Conservation (phyloP, 2,113 vertebrate species). For the Cavia aperea region DNA sequence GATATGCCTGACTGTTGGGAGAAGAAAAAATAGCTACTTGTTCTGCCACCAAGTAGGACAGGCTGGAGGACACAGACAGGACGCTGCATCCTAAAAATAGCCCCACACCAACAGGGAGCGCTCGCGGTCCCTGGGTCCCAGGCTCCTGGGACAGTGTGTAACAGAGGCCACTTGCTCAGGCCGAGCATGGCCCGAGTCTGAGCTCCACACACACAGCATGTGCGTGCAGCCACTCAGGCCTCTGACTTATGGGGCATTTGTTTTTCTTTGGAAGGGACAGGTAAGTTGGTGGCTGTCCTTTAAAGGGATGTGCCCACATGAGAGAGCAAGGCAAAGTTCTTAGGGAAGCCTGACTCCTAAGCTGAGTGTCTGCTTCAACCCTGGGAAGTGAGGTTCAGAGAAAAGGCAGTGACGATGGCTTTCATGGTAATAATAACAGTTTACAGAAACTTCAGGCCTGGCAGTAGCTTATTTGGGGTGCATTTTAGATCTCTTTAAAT, state of each 20-base stretch:
- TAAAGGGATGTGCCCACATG: accelerated
- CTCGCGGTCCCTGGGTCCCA: neutral
- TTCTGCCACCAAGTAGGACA: conserved; percentile 50
- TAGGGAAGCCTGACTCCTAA: no score
- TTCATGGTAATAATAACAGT: neutral
- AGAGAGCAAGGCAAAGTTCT: neutral
- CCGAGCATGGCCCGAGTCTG: neutral
- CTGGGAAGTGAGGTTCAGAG: no score
- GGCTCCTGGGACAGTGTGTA: neutral
- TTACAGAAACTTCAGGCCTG: neutral
- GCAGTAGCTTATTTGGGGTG: neutral
- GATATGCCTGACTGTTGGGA: neutral
- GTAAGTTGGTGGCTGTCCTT: neutral
- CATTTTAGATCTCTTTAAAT: neutral
- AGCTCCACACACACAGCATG: neutral
- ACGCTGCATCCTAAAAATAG: conserved; percentile 54
- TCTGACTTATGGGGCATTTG: neutral
- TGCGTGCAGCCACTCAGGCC: neutral
- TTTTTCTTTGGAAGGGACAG: neutral
- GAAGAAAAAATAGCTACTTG: conserved; percentile 52
- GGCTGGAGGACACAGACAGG: conserved; percentile 14
- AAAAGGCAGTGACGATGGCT: neutral
- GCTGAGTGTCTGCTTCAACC: no score
- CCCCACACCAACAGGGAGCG: neutral
- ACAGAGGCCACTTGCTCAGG: neutral